Conservation (phyloP, 2,113 vertebrate genomes). For the Proterorhinus semilunaris region DNA sequence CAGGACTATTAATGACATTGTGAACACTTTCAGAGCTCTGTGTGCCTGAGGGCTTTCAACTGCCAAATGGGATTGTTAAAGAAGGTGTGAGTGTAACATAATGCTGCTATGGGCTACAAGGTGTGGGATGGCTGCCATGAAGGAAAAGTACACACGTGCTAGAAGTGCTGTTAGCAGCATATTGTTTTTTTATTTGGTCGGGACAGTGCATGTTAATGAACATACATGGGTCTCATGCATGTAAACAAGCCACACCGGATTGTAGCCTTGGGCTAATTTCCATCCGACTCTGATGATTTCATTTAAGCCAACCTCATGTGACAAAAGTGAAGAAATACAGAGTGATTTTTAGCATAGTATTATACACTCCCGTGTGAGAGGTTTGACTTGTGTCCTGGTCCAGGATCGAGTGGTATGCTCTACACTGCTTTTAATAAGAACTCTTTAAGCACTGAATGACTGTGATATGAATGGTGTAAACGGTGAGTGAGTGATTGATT, state of each 20-base stretch:
- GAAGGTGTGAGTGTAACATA: constrained; percentile 66
- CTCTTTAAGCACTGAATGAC: too few species aligned
- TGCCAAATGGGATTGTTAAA: constrained; percentile 62
- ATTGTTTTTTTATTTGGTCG: too few species aligned
- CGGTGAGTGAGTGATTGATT: too few species aligned
- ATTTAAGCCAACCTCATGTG: constrained; percentile 13
- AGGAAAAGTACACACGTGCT: constrained; percentile 52
- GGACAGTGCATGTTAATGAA: too few species aligned
- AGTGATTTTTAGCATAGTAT: constrained; percentile 10
- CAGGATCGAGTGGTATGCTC: background rate
- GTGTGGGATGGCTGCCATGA: constrained; percentile 53
- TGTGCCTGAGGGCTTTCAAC: constrained; percentile 48
- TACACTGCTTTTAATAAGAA: background rate
- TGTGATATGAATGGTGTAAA: too few species aligned
- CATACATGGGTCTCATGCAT: too few species aligned
- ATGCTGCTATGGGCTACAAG: constrained; percentile 63
- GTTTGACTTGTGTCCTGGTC: background rate
- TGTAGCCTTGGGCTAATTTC: too few species aligned
- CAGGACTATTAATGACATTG: constrained; percentile 76
- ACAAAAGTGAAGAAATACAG: constrained; percentile 19
- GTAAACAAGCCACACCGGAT: too few species aligned
- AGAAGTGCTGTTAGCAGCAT: constrained; percentile 41
- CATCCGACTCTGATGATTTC: constrained; percentile 55
- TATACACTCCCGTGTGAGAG: background rate
- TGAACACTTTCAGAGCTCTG: constrained; percentile 70